Percentiles rank a stretch among this genome's conserved stretches.
Evolutionary conservation across 2,113 vertebrate genomes (phyloP).

Genomic region (Nothobranchius kuhntae): DNA sequence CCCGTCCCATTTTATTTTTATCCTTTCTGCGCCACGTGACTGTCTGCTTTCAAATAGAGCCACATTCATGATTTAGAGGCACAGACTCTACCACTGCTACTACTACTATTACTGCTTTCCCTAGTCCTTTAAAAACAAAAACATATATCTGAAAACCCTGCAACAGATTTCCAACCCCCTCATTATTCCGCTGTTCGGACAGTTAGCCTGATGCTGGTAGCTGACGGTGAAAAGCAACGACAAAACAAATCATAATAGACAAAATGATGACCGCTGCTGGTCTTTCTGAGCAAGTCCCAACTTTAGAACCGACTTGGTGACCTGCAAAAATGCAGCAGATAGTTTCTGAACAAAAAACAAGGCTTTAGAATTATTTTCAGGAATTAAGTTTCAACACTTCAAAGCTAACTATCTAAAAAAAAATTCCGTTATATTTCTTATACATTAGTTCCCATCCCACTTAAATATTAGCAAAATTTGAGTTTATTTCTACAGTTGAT

Average conservation of each 20-base stretch:
- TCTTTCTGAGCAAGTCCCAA: constrained; percentile 17
- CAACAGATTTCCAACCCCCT: constrained; percentile 48
- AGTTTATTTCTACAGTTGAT: too few relatives aligned
- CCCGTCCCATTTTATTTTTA: constrained; percentile 82
- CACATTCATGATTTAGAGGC: constrained; percentile 55
- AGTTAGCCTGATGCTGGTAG: constrained; percentile 33
- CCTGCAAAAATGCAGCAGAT: constrained; percentile 20
- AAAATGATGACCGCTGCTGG: constrained; percentile 45
- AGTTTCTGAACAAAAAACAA: neutral
- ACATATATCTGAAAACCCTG: constrained; percentile 20
- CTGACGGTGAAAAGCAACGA: constrained; percentile 10
- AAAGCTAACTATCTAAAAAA: too few relatives aligned
- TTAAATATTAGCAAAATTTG: too few relatives aligned
- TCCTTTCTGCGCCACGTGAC: constrained; percentile 62
- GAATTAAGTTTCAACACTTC: neutral
- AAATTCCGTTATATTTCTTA: too few relatives aligned
- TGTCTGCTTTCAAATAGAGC: constrained; percentile 35
- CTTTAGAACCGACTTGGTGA: constrained; percentile 11
- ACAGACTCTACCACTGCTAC: constrained; percentile 14
- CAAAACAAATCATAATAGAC: neutral
- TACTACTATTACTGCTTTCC: neutral
- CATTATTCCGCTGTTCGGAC: constrained; percentile 51
- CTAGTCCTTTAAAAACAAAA: neutral
- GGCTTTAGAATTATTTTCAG: neutral
- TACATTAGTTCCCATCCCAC: too few relatives aligned